Conservation (phyloP, 2,797 vertebrate species). For the Sebastes nivosus region DNA sequence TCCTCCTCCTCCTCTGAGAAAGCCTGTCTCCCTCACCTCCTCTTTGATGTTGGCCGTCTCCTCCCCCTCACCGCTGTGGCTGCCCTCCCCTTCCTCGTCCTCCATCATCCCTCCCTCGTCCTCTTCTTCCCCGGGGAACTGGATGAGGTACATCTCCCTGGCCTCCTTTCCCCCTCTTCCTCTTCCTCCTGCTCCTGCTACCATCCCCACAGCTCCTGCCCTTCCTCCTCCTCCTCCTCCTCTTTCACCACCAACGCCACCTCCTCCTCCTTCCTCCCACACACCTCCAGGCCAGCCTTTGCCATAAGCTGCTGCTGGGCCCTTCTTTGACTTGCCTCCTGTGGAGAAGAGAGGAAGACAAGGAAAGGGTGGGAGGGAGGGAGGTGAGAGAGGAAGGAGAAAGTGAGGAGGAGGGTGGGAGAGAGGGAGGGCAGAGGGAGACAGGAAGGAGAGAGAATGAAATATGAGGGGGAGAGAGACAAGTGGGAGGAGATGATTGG, state of each 20-base stretch:
- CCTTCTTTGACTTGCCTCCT: conserved; percentile 83
- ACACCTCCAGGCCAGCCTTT: conserved; percentile 78
- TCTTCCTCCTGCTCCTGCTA: conserved; percentile 68
- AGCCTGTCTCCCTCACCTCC: conserved; percentile 80
- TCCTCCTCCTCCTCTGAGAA: conserved; percentile 70
- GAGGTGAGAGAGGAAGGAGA: conserved; percentile 37
- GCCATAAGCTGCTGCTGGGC: conserved; percentile 68
- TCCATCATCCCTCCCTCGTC: conserved; percentile 75
- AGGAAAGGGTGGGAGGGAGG: conserved; percentile 47
- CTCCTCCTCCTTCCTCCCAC: conserved; percentile 77
- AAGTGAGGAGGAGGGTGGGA: background rate
- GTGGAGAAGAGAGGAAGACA: conserved; percentile 63
- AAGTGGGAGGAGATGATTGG: conserved; percentile 69
- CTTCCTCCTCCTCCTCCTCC: conserved; percentile 52
- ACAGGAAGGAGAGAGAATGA: conserved; percentile 53
- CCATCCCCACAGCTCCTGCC: conserved; percentile 65
- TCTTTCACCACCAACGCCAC: conserved; percentile 27
- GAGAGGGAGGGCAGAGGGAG: conserved; percentile 18
- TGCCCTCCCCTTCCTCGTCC: conserved; percentile 82
- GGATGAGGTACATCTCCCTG: conserved; percentile 81
- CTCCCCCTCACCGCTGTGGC: conserved; percentile 77
- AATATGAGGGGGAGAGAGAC: conserved; percentile 54
- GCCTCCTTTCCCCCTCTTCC: conserved; percentile 78
- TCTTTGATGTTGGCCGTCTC: conserved; percentile 83
- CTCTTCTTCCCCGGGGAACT: conserved; percentile 77